Percentiles rank a stretch among this genome's conserved stretches.
Conservation (phyloP, 2,113 vertebrate genomes). For the Amblyornis subalaris region DNA sequence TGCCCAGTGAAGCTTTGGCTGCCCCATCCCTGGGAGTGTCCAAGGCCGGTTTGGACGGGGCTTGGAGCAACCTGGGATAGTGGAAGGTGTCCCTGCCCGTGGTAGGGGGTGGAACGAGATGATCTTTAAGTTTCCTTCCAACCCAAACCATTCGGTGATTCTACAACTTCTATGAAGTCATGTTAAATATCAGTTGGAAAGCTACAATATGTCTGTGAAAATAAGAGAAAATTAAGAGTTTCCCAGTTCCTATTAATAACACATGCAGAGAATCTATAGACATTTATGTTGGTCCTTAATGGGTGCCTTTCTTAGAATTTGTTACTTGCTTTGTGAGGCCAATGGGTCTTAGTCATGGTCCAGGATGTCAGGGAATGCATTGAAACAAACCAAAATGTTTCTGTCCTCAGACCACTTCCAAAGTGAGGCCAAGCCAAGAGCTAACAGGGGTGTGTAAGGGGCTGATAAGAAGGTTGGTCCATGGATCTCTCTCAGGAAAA, state of each 20-base stretch:
- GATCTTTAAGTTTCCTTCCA: not conserved
- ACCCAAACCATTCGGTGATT: not conserved
- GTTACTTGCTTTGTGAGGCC: not conserved
- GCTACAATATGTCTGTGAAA: not conserved
- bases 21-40: not conserved
- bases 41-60: not conserved
- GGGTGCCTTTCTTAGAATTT: not conserved
- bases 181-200: not conserved
- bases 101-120: rapidly evolving
- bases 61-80: not conserved
- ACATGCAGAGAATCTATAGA: not conserved
- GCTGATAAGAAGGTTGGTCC: not conserved
- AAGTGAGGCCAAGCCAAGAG: not conserved
- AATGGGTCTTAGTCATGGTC: not conserved
- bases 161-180: not conserved
- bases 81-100: not conserved
- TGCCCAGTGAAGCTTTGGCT: not conserved
- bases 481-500: not conserved
- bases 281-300: not conserved
- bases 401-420: not conserved
- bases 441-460: not conserved
- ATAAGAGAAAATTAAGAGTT: not conserved
- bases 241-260: not conserved
- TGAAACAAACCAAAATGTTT: not conserved
- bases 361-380: not conserved